Evolutionary conservation across 2,888 invertebrate genomes (phyloP), one percentile per base, ranked within the genome.

Genomic region (Clitarchus hookeri): DNA sequence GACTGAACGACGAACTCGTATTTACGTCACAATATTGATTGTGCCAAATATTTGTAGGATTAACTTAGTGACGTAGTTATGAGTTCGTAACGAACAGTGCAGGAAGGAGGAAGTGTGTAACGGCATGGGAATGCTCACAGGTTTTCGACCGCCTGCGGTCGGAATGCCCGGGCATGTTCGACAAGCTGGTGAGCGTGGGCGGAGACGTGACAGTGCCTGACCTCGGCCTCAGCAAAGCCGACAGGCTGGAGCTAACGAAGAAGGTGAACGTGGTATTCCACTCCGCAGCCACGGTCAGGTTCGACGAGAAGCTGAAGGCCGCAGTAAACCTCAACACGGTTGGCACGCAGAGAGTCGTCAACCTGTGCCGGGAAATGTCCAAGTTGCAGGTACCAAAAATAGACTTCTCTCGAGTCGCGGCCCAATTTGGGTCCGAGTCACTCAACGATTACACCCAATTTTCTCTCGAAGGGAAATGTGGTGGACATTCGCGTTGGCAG

Each of bases 271-370:
- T 94, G 77, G 93, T 94, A 19, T 94, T 94, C 90, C 94, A 94
- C 89, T 93, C 93, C 84, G 94, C 94, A 3, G 94, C 94, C 44
- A 94, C 94, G 0, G 93, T 94, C 85, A 91, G 92, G 88, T 94
- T 94, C 90, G 93, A 94, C 89, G 94, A 94, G 89, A 92, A 91
- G 11, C 91, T 94, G 44, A 91, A 92, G 91, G 90, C 92, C 23
- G 93, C 94, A 1, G 91, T 94, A 65, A 91, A 92, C 86, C 93
- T 94, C 91, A 94, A 94, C 91, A 93, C 94, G 1, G 89, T 92
- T 19, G 94, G 93, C 84, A 93, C 94, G 0, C 91, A 92, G 87
- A 90, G 93, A 87, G 91, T 94, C 88, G 90, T 94, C 27, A 91
- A 92, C 44, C 90, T 94, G 19, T 93, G 93, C 90, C 92, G 92